A percentile compares a stretch with the other conserved stretches of the same genome.
These are phyloP conservation scores for Ovis aries DNA, from an alignment of 2,113 vertebrate genomes.

Conservation along the genomic window DNA sequence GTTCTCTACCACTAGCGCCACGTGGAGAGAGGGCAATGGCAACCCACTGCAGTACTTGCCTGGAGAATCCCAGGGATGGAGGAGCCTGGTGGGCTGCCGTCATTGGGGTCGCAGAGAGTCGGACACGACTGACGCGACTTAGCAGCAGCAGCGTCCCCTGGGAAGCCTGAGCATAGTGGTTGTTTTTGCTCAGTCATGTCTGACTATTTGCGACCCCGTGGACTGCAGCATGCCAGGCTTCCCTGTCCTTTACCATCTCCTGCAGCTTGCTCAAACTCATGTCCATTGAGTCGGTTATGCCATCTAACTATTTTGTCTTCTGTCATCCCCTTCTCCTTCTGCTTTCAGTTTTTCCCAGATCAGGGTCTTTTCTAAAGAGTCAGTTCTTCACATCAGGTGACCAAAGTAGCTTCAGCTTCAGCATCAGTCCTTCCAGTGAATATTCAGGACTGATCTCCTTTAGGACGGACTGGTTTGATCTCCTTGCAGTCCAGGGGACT, in stretches of 20 bases:
- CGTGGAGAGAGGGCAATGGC: not conserved
- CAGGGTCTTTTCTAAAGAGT: not conserved
- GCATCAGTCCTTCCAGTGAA: not conserved
- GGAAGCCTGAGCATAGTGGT: not conserved
- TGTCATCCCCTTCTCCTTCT: not conserved
- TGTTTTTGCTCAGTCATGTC: not conserved
- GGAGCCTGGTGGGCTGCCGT: too few relatives aligned
- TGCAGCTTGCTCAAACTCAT: not conserved
- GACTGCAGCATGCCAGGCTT: not conserved
- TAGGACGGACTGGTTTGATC: not conserved
- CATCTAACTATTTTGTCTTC: not conserved
- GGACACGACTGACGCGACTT: accelerated
- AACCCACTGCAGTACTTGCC: too few relatives aligned
- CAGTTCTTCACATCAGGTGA: not conserved
- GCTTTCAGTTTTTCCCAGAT: not conserved
- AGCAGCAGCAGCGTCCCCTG: not conserved
- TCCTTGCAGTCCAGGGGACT: not conserved
- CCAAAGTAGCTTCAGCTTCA: not conserved
- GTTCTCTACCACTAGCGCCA: not conserved
- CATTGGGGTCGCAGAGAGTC: too few relatives aligned
- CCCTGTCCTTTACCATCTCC: not conserved
- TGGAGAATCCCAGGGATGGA: too few relatives aligned
- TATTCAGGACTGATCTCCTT: not conserved
- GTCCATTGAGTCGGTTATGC: not conserved
- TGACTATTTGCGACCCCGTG: accelerated